A percentile compares a stretch with the other conserved stretches of the same genome.
Evolutionary conservation across 1,140 invertebrate species (phyloP).

Genomic region (Tetramorium simillimum): DNA sequence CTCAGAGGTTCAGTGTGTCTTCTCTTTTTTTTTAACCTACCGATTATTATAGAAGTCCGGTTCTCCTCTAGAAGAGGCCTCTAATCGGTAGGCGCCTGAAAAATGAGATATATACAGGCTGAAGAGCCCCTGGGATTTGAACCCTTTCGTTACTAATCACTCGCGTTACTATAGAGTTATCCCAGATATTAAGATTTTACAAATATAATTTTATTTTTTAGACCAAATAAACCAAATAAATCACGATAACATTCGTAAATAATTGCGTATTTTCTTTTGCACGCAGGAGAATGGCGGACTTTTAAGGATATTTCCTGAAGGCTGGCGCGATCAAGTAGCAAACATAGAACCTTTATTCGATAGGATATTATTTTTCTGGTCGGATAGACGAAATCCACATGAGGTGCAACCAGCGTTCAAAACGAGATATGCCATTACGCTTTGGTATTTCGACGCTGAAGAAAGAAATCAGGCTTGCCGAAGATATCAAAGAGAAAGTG

Average conservation of each 20-base stretch:
- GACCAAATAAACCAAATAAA: not conserved
- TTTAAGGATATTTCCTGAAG: slow-evolving; percentile 96
- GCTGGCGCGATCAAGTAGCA: slow-evolving; percentile 92
- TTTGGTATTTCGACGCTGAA: slow-evolving; percentile 97
- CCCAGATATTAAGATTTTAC: no score
- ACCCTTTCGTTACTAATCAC: no score
- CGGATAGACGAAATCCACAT: slow-evolving; percentile 97
- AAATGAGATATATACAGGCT: no score
- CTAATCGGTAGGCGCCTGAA: no score
- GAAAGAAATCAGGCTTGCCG: slow-evolving; percentile 92
- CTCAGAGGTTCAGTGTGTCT: no score
- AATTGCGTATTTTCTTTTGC: slow-evolving; percentile 2
- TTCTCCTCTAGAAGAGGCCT: no score
- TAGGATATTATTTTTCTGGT: slow-evolving; percentile 98
- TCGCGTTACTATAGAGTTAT: no score
- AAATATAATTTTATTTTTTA: not conserved
- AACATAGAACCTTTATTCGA: slow-evolving; percentile 98
- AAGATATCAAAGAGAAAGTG: slow-evolving; percentile 88
- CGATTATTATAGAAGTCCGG: no score
- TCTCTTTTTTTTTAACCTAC: no score
- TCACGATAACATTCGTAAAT: not conserved
- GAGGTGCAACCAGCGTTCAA: slow-evolving; percentile 96
- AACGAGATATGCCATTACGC: slow-evolving; percentile 97
- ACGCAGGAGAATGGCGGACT: slow-evolving; percentile 89
- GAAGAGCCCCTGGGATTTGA: no score